A percentile compares a stretch with the other conserved stretches of the same genome.
Conservation (phyloP, 1,140 invertebrate genomes). For the Anoplolepis gracilipes region DNA sequence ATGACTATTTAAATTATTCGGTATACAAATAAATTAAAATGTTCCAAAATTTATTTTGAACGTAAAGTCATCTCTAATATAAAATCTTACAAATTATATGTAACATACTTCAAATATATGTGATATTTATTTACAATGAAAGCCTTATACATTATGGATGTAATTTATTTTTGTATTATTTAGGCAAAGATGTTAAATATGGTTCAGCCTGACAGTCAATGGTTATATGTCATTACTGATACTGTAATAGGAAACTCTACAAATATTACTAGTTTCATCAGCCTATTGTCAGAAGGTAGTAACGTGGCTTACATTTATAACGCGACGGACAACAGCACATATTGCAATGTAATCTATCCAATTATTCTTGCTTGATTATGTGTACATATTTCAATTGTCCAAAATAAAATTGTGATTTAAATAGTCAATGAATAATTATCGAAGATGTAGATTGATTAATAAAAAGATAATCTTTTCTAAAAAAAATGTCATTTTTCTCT, state of each 20-base stretch:
- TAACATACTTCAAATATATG: not conserved
- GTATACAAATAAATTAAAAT: not conserved
- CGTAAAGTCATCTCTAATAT: not conserved
- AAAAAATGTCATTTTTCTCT: not conserved
- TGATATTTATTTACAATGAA: not conserved
- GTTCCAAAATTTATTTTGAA: not conserved
- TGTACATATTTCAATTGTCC: not conserved
- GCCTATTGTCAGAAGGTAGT: slow-evolving; percentile 90
- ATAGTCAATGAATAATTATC: not conserved
- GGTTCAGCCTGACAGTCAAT: slow-evolving; percentile 90
- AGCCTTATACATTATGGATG: slow-evolving; percentile 4
- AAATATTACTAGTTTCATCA: slow-evolving; percentile 86
- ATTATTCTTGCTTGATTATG: not conserved
- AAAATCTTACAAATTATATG: not conserved
- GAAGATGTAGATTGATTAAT: not conserved
- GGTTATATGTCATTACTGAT: slow-evolving; percentile 92
- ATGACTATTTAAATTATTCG: not conserved
- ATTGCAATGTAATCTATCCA: slow-evolving; percentile 86
- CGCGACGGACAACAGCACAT: slow-evolving; percentile 84
- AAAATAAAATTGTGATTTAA: not conserved
- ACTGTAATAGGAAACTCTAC: slow-evolving; percentile 84
- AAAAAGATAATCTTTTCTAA: not conserved
- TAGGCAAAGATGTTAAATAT: slow-evolving; percentile 89
- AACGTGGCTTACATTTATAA: slow-evolving; percentile 94
- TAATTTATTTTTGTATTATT: not conserved